Evolutionary conservation across 2,113 vertebrate genomes (phyloP).

Genomic region (Acanthisitta chloris): DNA sequence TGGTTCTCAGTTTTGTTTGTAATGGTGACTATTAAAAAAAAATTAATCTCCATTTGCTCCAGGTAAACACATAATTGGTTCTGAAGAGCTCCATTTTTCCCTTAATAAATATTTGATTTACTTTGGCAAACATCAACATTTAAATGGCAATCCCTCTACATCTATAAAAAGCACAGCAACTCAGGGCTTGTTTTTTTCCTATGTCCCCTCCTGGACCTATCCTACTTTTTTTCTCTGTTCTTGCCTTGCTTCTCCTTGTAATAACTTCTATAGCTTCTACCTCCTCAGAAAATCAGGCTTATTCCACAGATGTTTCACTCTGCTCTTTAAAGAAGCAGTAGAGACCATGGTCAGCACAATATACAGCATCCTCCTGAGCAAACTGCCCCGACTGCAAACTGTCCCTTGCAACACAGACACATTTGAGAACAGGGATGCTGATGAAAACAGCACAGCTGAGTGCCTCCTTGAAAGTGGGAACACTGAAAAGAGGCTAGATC

Average conservation of each 20-base stretch:
- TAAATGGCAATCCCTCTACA: constrained; percentile 8
- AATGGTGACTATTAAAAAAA: not conserved
- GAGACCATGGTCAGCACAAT: not conserved
- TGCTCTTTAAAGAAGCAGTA: not conserved
- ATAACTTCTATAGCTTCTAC: not conserved
- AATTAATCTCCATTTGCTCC: not conserved
- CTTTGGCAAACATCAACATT: constrained; percentile 27
- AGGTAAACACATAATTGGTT: not conserved
- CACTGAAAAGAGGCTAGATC: not conserved
- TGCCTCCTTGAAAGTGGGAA: not conserved
- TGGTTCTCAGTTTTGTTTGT: not conserved
- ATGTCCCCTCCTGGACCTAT: constrained; percentile 47
- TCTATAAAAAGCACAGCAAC: not conserved
- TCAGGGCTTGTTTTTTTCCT: not conserved
- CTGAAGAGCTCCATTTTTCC: not conserved
- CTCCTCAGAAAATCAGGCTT: not conserved
- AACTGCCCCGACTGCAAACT: not conserved
- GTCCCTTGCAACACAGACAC: not conserved
- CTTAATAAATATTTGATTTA: constrained; percentile 44
- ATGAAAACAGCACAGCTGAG: not conserved
- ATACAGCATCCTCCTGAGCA: not conserved
- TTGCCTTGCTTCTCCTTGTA: constrained; percentile 16
- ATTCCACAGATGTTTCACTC: not conserved
- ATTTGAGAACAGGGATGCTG: not conserved
- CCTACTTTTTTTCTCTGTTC: constrained; percentile 20